phyloP scores from a whole-genome alignment of 2,888 invertebrate genomes.

The Phasia obesa region DNA sequence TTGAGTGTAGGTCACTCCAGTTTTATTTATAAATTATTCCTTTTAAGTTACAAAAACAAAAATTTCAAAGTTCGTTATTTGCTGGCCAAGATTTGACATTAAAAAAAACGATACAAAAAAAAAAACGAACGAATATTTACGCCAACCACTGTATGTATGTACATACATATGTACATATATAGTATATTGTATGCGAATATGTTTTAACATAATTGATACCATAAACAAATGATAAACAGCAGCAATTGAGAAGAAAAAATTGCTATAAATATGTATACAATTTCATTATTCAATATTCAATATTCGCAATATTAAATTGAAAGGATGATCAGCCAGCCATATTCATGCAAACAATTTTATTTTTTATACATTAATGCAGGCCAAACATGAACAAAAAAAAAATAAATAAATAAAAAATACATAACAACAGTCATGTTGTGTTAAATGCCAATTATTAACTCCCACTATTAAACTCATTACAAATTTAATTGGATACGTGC shows the following conservation, averaged over 20 bases:
- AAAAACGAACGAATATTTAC: too few species aligned
- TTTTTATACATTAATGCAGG: slow-evolving; percentile 22
- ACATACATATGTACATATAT: not conserved
- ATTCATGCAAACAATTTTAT: slow-evolving; percentile 7
- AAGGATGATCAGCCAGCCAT: slow-evolving; percentile 35
- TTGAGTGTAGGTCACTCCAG: too few species aligned
- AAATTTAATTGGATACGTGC: slow-evolving; percentile 56
- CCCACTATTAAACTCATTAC: slow-evolving; percentile 49
- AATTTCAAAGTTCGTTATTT: too few species aligned
- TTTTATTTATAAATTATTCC: too few species aligned
- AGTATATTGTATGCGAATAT: not conserved
- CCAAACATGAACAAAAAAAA: not conserved
- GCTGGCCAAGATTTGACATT: too few species aligned
- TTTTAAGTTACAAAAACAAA: too few species aligned
- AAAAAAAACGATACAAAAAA: too few species aligned
- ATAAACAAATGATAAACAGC: not conserved
- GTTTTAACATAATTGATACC: slow-evolving; percentile 53
- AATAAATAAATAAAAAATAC: not conserved
- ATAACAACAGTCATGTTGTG: slow-evolving; percentile 53
- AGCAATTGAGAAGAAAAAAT: not conserved
- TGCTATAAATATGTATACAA: not conserved
- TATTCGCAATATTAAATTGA: slow-evolving; percentile 46
- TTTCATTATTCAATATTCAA: slow-evolving; percentile 55
- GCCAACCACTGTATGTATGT: too few species aligned
- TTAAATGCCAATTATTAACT: slow-evolving; percentile 70